A percentile compares a stretch with the other conserved stretches of the same genome.
These are phyloP conservation scores for Distichodus sexfasciatus DNA, from an alignment of 2,797 vertebrate genomes.

Conservation along the genomic window DNA sequence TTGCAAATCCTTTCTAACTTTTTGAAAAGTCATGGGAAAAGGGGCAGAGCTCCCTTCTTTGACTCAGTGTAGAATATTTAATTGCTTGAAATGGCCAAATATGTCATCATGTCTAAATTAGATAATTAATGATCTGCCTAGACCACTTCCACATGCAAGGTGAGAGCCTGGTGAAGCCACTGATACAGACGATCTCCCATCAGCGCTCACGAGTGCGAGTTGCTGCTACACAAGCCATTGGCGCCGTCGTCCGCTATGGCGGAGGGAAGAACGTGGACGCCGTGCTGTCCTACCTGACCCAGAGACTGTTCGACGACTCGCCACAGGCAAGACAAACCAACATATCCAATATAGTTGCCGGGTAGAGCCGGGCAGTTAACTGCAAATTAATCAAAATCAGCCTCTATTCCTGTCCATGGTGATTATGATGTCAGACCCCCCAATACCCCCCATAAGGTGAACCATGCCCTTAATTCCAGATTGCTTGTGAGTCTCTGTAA, in stretches of 20 bases:
- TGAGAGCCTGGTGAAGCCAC: constrained; percentile 84
- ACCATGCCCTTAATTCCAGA: too few relatives aligned
- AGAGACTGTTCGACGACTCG: constrained; percentile 91
- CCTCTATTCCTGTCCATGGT: too few relatives aligned
- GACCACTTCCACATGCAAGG: constrained; percentile 94
- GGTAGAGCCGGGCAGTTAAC: too few relatives aligned
- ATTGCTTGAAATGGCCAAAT: neutral
- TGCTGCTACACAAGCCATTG: constrained; percentile 84
- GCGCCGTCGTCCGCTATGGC: constrained; percentile 84
- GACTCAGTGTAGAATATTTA: too few relatives aligned
- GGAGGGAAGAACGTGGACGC: constrained; percentile 86
- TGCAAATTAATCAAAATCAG: too few relatives aligned
- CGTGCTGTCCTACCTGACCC: constrained; percentile 89
- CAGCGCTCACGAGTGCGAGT: constrained; percentile 92
- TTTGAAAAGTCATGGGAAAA: too few relatives aligned
- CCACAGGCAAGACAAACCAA: constrained; percentile 76
- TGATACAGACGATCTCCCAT: constrained; percentile 90
- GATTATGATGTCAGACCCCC: too few relatives aligned
- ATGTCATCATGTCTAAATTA: neutral
- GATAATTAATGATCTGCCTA: constrained; percentile 55
- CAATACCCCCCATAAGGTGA: too few relatives aligned
- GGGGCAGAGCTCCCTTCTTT: too few relatives aligned
- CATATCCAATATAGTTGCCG: too few relatives aligned
- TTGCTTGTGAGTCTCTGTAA: too few relatives aligned
- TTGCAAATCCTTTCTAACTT: too few relatives aligned